phyloP scores from a whole-genome alignment of 2,113 vertebrate genomes.

The Pseudolaguvia tuberculata region DNA sequence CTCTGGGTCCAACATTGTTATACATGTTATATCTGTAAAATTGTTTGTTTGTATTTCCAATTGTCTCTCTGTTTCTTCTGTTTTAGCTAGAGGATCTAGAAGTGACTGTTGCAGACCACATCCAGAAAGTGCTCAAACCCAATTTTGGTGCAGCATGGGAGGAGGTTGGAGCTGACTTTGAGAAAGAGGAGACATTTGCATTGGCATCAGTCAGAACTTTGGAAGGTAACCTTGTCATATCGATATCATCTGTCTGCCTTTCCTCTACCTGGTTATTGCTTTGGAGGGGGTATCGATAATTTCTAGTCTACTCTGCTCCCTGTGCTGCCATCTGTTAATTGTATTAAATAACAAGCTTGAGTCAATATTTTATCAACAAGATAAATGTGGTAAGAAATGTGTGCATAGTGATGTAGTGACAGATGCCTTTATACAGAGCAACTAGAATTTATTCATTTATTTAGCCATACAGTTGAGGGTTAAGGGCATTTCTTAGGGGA shows the following conservation, averaged over 20 bases:
- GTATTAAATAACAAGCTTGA: too few species aligned
- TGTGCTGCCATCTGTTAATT: too few species aligned
- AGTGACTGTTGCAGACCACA: constrained; percentile 88
- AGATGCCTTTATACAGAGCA: too few species aligned
- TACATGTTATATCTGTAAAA: neutral
- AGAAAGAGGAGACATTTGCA: constrained; percentile 96
- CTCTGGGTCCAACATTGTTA: neutral
- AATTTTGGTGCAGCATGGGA: constrained; percentile 97
- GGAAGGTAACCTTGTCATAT: constrained; percentile 80
- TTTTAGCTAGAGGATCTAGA: constrained; percentile 89
- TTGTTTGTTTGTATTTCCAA: neutral
- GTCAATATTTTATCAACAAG: too few species aligned
- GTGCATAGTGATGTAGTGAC: too few species aligned
- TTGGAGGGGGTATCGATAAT: too few species aligned
- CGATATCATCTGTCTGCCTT: neutral
- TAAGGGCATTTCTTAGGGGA: too few species aligned
- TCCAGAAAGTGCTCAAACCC: constrained; percentile 91
- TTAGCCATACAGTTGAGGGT: too few species aligned
- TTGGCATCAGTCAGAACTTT: constrained; percentile 88
- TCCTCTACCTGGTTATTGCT: neutral
- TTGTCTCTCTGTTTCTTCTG: neutral
- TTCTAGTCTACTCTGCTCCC: too few species aligned
- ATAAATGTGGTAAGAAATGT: too few species aligned
- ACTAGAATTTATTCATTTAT: too few species aligned
- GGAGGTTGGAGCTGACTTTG: constrained; percentile 89